Evolutionary conservation across 2,113 vertebrate species (phyloP).

Genomic region (Nothoprocta pentlandii): DNA sequence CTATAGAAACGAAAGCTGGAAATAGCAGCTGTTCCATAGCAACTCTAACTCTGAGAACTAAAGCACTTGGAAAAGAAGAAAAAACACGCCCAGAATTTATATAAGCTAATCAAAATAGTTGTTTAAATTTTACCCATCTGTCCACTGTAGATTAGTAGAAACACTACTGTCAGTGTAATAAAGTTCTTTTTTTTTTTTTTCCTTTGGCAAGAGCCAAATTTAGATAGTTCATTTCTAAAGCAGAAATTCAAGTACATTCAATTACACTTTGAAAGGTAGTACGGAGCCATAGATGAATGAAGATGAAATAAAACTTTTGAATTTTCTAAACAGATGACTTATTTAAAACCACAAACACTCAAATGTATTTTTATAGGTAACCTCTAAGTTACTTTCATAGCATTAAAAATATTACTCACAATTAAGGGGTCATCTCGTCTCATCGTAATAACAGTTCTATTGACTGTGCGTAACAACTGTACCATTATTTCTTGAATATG

Average conservation of each 20-base stretch:
- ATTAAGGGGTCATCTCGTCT: constrained; percentile 89
- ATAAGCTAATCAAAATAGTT: not conserved
- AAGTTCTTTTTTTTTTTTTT: not conserved
- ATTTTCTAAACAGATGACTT: not conserved
- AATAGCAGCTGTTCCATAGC: not conserved
- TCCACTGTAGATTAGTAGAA: not conserved
- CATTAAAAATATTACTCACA: constrained; percentile 83
- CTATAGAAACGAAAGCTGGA: not conserved
- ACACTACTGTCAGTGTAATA: not conserved
- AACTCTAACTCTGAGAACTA: not conserved
- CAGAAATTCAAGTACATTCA: not conserved
- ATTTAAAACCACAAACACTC: not conserved
- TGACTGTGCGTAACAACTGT: constrained; percentile 89
- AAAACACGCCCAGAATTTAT: not conserved
- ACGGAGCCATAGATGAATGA: not conserved
- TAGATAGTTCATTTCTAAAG: not conserved
- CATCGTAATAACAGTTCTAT: constrained; percentile 92
- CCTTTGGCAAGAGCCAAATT: not conserved
- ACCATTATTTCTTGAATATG: constrained; percentile 93
- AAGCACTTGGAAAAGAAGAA: not conserved
- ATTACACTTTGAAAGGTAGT: not conserved
- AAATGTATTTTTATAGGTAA: not conserved
- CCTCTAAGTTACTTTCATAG: not conserved
- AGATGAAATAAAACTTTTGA: not conserved
- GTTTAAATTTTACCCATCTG: not conserved